These are phyloP conservation scores for Etheostoma spectabile DNA, from an alignment of 2,113 vertebrate genomes.

Conservation along the genomic window DNA sequence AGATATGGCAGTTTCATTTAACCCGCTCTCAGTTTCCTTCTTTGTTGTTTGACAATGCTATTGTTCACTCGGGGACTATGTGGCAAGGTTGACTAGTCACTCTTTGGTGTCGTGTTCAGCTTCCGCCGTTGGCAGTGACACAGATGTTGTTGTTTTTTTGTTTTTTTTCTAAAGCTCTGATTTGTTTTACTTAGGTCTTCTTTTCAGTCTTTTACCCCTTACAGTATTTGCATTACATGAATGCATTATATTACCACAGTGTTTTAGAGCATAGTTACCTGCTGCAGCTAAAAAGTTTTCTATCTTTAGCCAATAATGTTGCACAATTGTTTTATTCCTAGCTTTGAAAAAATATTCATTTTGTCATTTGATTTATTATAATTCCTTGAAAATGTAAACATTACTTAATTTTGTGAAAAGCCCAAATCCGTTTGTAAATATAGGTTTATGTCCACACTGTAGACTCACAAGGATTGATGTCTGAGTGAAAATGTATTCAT, in stretches of 20 bases:
- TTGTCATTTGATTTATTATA: neutral
- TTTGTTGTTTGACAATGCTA: constrained; percentile 17
- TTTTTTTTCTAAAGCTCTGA: neutral
- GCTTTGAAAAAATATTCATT: neutral
- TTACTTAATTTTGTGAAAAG: neutral
- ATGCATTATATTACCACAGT: neutral
- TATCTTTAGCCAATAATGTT: too few relatives aligned
- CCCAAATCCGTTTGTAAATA: neutral
- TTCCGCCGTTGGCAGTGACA: constrained; percentile 3
- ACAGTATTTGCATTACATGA: neutral
- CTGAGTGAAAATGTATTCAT: neutral
- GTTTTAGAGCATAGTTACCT: neutral
- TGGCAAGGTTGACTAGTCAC: constrained; percentile 30
- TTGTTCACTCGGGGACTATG: constrained; percentile 34
- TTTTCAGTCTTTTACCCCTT: neutral
- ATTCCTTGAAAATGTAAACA: too few relatives aligned
- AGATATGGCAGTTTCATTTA: neutral
- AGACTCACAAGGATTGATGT: neutral
- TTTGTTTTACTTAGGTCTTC: constrained; percentile 4
- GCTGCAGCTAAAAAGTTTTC: neutral
- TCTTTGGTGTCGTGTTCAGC: constrained; percentile 55
- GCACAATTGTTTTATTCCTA: neutral
- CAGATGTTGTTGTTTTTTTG: constrained; percentile 1
- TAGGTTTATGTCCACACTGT: neutral
- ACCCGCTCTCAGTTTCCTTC: constrained; percentile 14